A percentile compares a stretch with the other conserved stretches of the same genome.
Conservation (phyloP, 2,888 invertebrate species). For the Sphaeridia pumilis region DNA sequence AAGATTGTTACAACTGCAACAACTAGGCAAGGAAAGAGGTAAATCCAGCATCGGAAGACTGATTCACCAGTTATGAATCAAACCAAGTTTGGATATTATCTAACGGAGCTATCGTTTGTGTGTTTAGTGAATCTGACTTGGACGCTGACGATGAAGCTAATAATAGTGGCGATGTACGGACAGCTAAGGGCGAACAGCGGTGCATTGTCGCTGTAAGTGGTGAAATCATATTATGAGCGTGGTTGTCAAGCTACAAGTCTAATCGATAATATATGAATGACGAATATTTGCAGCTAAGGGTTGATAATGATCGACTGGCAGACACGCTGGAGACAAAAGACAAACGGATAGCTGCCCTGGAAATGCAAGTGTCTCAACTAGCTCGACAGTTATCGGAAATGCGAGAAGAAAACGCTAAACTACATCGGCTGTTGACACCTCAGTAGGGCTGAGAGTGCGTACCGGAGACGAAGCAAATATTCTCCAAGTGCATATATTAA, state of each 20-base stretch:
- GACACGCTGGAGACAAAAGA: slow-evolving; percentile 31
- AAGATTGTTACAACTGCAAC: slow-evolving; percentile 13
- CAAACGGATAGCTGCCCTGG: slow-evolving; percentile 32
- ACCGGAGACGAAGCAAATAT: not conserved
- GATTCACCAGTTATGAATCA: too few species aligned
- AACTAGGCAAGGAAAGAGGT: slow-evolving; percentile 15
- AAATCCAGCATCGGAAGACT: not conserved
- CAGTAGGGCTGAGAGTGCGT: slow-evolving; percentile 10
- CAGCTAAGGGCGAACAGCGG: slow-evolving; percentile 3
- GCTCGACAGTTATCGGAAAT: slow-evolving; percentile 34
- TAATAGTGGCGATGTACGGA: slow-evolving; percentile 30
- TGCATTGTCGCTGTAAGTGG: slow-evolving; percentile 8
- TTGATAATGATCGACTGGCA: slow-evolving; percentile 29
- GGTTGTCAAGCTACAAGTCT: too few species aligned
- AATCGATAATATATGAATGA: too few species aligned
- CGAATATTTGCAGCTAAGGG: slow-evolving; percentile 22
- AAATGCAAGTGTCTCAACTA: slow-evolving; percentile 34
- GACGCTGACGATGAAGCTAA: slow-evolving; percentile 52
- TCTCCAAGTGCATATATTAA: too few species aligned
- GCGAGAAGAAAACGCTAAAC: slow-evolving; percentile 33
- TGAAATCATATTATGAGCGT: not conserved
- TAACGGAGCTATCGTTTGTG: not conserved
- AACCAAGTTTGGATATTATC: not conserved
- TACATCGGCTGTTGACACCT: slow-evolving; percentile 26
- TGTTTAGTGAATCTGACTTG: slow-evolving; percentile 47